phyloP scores from a whole-genome alignment of 2,888 invertebrate species.

The Spisula solida region DNA sequence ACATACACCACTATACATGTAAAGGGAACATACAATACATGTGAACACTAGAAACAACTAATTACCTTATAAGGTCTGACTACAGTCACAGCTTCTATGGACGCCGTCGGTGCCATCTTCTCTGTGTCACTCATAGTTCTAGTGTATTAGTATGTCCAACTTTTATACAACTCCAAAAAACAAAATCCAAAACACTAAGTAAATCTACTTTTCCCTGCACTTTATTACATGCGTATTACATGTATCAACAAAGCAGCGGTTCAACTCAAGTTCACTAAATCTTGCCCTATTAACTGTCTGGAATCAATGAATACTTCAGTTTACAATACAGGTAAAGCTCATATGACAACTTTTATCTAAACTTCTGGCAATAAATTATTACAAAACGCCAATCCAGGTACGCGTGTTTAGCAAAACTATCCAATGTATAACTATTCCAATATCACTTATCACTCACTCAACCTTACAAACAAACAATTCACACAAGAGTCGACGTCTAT shows the following conservation, averaged over 20 bases:
- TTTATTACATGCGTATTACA: background rate
- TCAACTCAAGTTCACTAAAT: background rate
- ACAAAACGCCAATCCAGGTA: background rate
- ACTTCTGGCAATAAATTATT: background rate
- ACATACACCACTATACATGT: too few species aligned
- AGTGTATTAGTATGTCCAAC: background rate
- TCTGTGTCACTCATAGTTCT: conserved; percentile 56
- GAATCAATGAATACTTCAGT: background rate
- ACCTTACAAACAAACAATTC: background rate
- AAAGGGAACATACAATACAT: background rate
- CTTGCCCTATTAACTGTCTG: background rate
- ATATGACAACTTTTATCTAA: background rate
- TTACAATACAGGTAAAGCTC: background rate
- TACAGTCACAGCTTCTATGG: conserved; percentile 85
- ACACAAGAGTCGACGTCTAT: background rate
- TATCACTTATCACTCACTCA: background rate
- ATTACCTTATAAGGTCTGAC: conserved; percentile 88
- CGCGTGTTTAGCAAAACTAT: background rate
- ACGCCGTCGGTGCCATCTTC: conserved; percentile 78
- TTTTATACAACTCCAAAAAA: background rate
- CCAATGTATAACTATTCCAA: background rate
- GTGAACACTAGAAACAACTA: background rate
- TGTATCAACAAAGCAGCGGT: background rate
- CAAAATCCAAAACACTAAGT: background rate
- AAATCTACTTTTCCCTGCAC: background rate